These are phyloP conservation scores for Desoria tigrina DNA, from an alignment of 2,888 invertebrate species.

Conservation along the genomic window DNA sequence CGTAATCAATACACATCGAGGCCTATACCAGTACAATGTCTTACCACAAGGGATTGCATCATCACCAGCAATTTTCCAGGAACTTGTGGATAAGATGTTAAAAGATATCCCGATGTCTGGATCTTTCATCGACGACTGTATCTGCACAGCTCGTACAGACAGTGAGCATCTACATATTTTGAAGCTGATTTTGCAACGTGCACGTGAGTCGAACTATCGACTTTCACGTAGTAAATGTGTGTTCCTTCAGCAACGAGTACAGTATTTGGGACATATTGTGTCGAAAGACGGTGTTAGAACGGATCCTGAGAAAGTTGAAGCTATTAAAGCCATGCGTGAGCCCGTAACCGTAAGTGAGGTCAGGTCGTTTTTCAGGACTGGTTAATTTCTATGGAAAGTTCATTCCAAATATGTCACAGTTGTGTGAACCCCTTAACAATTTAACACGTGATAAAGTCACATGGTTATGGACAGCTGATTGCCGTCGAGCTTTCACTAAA, in stretches of 20 bases:
- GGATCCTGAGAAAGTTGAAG: constrained; percentile 55
- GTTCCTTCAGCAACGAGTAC: constrained; percentile 52
- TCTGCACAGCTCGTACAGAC: constrained; percentile 51
- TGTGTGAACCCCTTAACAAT: constrained; percentile 55
- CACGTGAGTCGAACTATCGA: constrained; percentile 50
- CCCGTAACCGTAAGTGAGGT: constrained; percentile 51
- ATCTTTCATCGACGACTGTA: constrained; percentile 53
- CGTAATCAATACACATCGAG: constrained; percentile 55
- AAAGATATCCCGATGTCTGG: constrained; percentile 53
- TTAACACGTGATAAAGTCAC: too few relatives aligned
- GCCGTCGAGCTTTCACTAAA: too few relatives aligned
- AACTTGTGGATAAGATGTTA: constrained; percentile 54
- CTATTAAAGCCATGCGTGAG: constrained; percentile 53
- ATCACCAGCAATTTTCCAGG: constrained; percentile 55
- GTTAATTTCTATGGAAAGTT: constrained; percentile 57
- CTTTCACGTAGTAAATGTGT: constrained; percentile 55
- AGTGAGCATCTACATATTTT: constrained; percentile 53
- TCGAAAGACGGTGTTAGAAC: constrained; percentile 54
- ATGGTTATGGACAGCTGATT: too few relatives aligned
- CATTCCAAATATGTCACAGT: too few relatives aligned
- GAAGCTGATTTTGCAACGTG: constrained; percentile 34
- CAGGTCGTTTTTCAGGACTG: too few relatives aligned
- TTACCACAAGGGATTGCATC: too few relatives aligned
- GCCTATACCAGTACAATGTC: constrained; percentile 54
- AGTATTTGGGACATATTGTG: constrained; percentile 55